phyloP scores from a whole-genome alignment of 2,797 vertebrate genomes.

The Acipenser ruthenus region DNA sequence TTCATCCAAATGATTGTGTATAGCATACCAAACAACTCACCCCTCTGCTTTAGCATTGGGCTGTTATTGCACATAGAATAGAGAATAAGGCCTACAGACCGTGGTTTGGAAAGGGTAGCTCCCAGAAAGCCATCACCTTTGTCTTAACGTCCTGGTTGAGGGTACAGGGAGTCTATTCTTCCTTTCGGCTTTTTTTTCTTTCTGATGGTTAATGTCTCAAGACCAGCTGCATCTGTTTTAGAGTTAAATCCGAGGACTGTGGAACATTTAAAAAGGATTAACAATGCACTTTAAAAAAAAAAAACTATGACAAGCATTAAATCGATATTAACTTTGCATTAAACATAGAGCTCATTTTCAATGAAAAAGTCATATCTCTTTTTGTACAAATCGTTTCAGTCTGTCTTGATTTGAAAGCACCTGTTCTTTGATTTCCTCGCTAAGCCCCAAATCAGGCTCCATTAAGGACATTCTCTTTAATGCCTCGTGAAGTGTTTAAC shows the following conservation, averaged over 20 bases:
- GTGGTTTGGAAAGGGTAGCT: conserved; percentile 2
- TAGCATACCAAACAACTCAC: too few relatives aligned
- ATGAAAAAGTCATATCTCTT: conserved; percentile 46
- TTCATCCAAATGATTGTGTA: too few relatives aligned
- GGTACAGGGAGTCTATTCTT: background rate
- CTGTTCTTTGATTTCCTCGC: conserved; percentile 52
- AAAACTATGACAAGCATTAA: conserved; percentile 55
- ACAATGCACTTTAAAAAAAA: conserved; percentile 40
- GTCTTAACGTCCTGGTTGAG: conserved; percentile 1
- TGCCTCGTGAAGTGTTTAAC: conserved; percentile 13
- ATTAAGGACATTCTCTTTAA: conserved; percentile 23
- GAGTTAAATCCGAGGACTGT: conserved; percentile 34
- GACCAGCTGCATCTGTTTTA: conserved; percentile 41
- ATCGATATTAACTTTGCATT: conserved; percentile 69
- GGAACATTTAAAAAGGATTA: conserved; percentile 55
- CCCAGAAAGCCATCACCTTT: conserved; percentile 1
- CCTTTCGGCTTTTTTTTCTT: background rate
- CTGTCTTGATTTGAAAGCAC: conserved; percentile 60
- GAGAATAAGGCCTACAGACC: conserved; percentile 10
- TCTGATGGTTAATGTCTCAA: conserved; percentile 15
- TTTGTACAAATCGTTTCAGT: conserved; percentile 48
- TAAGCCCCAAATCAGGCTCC: conserved; percentile 23
- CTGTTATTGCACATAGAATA: too few relatives aligned
- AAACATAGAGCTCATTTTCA: conserved; percentile 50
- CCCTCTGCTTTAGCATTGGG: too few relatives aligned